These are phyloP conservation scores for Parnassius mnemosyne DNA, from an alignment of 2,888 invertebrate species.

Conservation along the genomic window DNA sequence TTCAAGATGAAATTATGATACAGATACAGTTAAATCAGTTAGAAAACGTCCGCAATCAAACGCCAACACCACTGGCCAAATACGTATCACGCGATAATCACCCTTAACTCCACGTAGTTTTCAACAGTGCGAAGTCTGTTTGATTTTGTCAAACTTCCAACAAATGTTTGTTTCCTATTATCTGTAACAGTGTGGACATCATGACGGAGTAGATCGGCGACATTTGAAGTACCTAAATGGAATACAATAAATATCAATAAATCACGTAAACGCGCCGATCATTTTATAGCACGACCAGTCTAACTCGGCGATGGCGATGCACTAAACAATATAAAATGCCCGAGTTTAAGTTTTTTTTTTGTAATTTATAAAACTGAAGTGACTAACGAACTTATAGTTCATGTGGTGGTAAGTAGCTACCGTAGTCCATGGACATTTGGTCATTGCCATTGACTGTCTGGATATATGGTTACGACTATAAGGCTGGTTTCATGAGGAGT, in stretches of 20 bases:
- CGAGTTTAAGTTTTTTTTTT: not conserved
- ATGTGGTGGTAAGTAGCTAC: no score
- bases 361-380: no score
- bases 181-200: constrained; percentile 8
- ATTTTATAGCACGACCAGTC: constrained; percentile 47
- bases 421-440: no score
- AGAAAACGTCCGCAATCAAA: constrained; percentile 16
- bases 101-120: not conserved
- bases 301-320: constrained; percentile 2
- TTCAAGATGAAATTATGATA: constrained; percentile 20
- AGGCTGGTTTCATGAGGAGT: no score
- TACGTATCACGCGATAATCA: not conserved
- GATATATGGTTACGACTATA: no score
- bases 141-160: not conserved
- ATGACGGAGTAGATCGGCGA: constrained; percentile 9
- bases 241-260: constrained; percentile 53
- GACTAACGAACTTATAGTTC: no score
- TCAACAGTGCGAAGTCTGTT: not conserved
- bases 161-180: constrained; percentile 23
- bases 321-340: not conserved
- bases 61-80: not conserved
- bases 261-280: constrained; percentile 57
- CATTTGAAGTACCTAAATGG: constrained; percentile 22
- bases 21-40: constrained; percentile 23
- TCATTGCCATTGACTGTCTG: no score